These are phyloP conservation scores for Lasaia peninsularis DNA, from an alignment of 1,140 invertebrate species.

Conservation along the genomic window DNA sequence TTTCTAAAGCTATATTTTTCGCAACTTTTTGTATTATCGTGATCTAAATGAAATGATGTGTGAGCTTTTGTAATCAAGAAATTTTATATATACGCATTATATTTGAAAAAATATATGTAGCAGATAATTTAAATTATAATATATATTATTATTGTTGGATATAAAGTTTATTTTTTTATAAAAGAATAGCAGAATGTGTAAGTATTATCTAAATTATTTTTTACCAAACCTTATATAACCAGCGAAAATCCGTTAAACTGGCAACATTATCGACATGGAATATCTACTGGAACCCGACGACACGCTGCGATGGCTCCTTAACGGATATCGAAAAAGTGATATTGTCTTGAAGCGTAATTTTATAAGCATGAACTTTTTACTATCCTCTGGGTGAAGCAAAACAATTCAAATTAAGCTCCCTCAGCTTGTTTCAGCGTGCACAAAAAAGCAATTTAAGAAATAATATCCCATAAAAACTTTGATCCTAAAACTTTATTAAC, in stretches of 20 bases:
- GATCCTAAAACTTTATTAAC: background rate
- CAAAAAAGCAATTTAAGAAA: conserved; percentile 5
- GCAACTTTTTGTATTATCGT: no score
- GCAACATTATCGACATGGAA: conserved; percentile 24
- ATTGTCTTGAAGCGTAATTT: conserved; percentile 1
- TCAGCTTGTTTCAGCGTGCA: background rate
- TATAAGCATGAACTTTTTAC: conserved; percentile 11
- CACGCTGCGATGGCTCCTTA: conserved; percentile 5
- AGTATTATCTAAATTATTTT: no score
- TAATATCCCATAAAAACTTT: conserved; percentile 3
- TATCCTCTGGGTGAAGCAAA: conserved; percentile 3
- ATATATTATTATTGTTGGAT: no score
- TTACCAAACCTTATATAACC: no score
- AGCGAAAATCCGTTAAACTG: background rate
- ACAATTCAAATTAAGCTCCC: conserved; percentile 7
- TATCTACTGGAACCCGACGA: conserved; percentile 25
- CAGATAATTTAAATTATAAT: no score
- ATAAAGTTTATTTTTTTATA: no score
- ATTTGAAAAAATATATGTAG: no score
- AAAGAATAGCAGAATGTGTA: no score
- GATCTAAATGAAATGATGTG: no score
- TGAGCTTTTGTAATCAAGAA: no score
- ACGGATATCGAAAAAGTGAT: conserved; percentile 8
- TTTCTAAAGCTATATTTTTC: no score
- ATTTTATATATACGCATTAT: no score